Conservation (phyloP, 1,140 invertebrate species). For the Bombus balteatus region DNA sequence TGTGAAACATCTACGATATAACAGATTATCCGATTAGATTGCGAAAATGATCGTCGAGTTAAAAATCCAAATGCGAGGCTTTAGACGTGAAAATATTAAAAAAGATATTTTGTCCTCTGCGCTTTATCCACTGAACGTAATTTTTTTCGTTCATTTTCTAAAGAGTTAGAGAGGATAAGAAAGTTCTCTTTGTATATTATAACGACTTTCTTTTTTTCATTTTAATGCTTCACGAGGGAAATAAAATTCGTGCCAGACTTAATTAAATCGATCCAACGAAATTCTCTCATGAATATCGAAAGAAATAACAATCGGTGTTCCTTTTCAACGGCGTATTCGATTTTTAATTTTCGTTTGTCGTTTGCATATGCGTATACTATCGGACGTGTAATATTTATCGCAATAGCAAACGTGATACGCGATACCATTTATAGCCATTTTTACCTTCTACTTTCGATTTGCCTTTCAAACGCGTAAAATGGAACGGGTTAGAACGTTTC, state of each 20-base stretch:
- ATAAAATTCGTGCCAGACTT: background rate
- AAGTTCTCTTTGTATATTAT: background rate
- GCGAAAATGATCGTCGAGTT: background rate
- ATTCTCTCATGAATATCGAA: background rate
- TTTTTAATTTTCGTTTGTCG: constrained; percentile 6
- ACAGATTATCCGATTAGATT: background rate
- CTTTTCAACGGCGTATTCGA: background rate
- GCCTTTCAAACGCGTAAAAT: background rate
- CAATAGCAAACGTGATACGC: constrained; percentile 8
- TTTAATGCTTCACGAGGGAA: background rate
- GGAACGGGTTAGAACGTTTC: too few relatives aligned
- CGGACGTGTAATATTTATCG: background rate
- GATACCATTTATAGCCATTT: background rate
- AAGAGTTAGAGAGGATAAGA: background rate
- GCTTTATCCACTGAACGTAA: background rate
- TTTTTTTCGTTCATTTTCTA: background rate
- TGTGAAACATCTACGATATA: background rate
- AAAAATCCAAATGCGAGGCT: background rate
- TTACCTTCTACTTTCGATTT: background rate
- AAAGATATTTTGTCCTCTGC: background rate
- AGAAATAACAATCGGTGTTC: background rate
- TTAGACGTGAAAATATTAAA: background rate
- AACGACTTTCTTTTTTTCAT: background rate
- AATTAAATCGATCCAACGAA: background rate
- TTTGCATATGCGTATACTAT: too few relatives aligned